Conservation (phyloP, 2,888 invertebrate species). For the Mesorhabditis belari region DNA sequence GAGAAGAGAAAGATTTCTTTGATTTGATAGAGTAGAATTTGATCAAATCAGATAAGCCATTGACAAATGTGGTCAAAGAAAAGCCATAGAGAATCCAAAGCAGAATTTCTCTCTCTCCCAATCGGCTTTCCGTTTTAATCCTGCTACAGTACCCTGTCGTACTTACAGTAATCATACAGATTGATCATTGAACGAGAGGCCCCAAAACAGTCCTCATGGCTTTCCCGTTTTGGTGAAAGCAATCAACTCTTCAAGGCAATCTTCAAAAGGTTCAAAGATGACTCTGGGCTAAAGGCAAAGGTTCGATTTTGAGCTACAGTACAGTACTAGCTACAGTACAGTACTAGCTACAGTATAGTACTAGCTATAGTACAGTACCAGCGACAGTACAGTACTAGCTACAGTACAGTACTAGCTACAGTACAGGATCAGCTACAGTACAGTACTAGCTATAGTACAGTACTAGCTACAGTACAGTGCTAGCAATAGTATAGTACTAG, state of each 20-base stretch:
- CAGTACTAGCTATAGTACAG: no score
- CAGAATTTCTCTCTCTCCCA: neutral
- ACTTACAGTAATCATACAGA: slow-evolving; percentile 13
- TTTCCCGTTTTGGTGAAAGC: neutral
- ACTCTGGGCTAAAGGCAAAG: neutral
- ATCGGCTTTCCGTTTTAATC: neutral
- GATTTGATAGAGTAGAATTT: no score
- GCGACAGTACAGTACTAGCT: no score
- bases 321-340: no score
- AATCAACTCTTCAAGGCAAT: neutral
- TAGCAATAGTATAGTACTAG: no score
- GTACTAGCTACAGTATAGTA: no score
- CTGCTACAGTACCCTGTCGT: neutral
- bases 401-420: no score
- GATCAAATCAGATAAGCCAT: no score
- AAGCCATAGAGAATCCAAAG: neutral
- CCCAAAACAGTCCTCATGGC: neutral
- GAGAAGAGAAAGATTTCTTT: no score
- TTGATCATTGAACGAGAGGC: slow-evolving; percentile 43
- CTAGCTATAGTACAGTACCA: no score
- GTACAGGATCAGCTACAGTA: no score
- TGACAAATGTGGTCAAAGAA: neutral
- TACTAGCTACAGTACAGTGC: no score
- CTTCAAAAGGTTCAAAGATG: neutral
- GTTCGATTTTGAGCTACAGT: neutral